These are phyloP conservation scores for Troglohyphantes excavatus DNA, from an alignment of 2,888 invertebrate species.

Conservation along the genomic window DNA sequence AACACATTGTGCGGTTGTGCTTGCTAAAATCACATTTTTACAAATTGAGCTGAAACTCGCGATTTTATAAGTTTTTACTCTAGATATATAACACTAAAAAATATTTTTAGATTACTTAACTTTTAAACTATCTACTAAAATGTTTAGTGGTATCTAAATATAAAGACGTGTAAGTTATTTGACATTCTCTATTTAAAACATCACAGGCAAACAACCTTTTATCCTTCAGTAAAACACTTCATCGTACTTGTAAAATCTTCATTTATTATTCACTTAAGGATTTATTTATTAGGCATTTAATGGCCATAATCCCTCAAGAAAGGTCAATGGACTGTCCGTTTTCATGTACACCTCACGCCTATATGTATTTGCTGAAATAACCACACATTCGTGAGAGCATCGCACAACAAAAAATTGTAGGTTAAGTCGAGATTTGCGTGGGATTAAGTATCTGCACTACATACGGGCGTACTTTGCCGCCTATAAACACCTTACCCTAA, in stretches of 20 bases:
- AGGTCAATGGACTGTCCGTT: slow-evolving; percentile 14
- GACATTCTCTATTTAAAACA: not conserved
- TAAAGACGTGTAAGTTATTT: no score
- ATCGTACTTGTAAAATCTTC: not conserved
- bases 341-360: not conserved
- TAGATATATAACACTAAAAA: no score
- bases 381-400: not conserved
- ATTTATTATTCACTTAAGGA: not conserved
- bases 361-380: not conserved
- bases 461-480: not conserved
- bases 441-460: slow-evolving; percentile 1
- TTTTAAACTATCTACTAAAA: no score
- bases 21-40: no score
- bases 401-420: slow-evolving; percentile 15
- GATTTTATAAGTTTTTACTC: no score
- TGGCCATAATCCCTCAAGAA: not conserved
- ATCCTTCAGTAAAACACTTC: not conserved
- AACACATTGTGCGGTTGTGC: no score
- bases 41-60: no score
- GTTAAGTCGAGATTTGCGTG: slow-evolving; percentile 55
- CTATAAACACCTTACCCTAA: not conserved
- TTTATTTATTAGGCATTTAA: not conserved
- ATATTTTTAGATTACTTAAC: no score
- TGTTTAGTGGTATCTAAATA: no score
- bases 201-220: slow-evolving; percentile 12